Evolutionary conservation across 2,797 vertebrate species (phyloP).

Genomic region (Rhinogobio ventralis): DNA sequence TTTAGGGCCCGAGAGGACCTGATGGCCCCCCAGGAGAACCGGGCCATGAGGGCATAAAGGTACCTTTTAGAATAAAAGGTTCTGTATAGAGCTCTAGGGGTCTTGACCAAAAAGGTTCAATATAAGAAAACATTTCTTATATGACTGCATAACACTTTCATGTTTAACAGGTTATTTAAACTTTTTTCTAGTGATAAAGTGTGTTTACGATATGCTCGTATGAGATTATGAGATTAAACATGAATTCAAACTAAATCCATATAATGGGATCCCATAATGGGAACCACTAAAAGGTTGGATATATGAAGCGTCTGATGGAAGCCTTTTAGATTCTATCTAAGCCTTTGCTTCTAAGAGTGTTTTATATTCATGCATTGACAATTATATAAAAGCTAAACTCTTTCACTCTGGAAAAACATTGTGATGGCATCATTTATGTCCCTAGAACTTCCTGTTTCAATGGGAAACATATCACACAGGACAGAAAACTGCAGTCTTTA

Average conservation of each 20-base stretch:
- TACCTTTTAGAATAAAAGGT: constrained; percentile 58
- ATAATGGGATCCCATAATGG: not conserved
- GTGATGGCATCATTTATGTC: not conserved
- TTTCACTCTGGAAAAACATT: too few relatives aligned
- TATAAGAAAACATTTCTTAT: not conserved
- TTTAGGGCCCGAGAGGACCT: constrained; percentile 88
- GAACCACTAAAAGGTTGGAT: not conserved
- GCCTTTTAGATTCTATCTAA: not conserved
- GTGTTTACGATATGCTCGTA: too few relatives aligned
- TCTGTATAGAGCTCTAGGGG: too few relatives aligned
- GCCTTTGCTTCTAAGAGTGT: not conserved
- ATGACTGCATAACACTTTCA: not conserved
- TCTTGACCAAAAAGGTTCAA: not conserved
- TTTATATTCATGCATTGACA: not conserved
- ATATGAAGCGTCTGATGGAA: not conserved
- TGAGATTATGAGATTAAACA: too few relatives aligned
- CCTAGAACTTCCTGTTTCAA: not conserved
- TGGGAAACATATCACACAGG: not conserved
- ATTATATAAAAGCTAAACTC: not conserved
- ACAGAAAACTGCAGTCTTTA: not conserved
- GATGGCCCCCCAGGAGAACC: constrained; percentile 89
- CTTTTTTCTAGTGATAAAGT: not conserved
- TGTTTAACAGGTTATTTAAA: not conserved
- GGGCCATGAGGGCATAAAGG: constrained; percentile 88
- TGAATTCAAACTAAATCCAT: not conserved